Conservation (phyloP, 2,113 vertebrate species). For the Romanogobio albipinnatus region DNA sequence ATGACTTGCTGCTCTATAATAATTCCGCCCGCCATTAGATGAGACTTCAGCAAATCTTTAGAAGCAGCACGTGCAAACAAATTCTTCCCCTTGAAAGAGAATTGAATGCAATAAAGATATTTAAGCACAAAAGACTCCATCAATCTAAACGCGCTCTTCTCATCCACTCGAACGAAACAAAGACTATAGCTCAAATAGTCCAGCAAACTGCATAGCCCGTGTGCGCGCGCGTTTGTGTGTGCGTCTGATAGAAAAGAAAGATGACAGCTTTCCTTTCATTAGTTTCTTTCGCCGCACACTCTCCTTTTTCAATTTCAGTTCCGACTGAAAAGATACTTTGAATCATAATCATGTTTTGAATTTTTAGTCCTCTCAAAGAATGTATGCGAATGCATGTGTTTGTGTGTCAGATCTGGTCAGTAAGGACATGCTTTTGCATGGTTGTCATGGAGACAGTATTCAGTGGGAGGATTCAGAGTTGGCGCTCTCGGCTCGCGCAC, state of each 20-base stretch:
- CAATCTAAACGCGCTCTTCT: constrained; percentile 21
- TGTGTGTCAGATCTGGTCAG: constrained; percentile 39
- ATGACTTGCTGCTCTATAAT: background rate
- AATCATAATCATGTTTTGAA: constrained; percentile 28
- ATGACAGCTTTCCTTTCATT: constrained; percentile 31
- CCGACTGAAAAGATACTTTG: constrained; percentile 20
- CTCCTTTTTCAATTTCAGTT: background rate
- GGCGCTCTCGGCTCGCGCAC: background rate
- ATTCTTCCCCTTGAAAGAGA: background rate
- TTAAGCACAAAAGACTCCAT: constrained; percentile 34
- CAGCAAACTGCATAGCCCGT: background rate
- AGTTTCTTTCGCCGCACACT: background rate
- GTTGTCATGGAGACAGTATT: constrained; percentile 50
- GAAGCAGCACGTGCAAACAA: background rate
- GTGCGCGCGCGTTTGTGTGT: background rate
- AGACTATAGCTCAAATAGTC: background rate
- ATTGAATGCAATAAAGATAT: constrained; percentile 21
- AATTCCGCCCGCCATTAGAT: constrained; percentile 17
- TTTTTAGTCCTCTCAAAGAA: constrained; percentile 31
- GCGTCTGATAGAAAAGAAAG: background rate
- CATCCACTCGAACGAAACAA: constrained; percentile 29
- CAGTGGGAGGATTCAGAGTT: constrained; percentile 17
- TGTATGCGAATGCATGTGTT: constrained; percentile 5
- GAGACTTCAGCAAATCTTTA: constrained; percentile 2
- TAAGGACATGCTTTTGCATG: constrained; percentile 45